Conservation (phyloP, 2,888 invertebrate species). For the Allolobophora icterica region DNA sequence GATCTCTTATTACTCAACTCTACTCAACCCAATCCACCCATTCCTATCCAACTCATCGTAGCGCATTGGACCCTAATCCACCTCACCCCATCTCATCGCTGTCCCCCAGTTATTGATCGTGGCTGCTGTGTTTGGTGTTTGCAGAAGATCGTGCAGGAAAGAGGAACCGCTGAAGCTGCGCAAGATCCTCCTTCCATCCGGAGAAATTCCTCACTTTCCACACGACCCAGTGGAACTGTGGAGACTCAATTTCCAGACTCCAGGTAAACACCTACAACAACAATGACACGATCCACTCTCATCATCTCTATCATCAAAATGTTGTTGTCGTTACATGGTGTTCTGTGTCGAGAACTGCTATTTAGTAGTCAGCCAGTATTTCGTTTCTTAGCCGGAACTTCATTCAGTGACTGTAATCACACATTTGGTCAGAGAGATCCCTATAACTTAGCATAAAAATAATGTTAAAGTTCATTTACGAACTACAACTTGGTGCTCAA, state of each 20-base stretch:
- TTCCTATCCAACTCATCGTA: background rate
- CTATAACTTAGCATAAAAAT: no score
- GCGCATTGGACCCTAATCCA: background rate
- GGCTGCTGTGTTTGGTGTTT: background rate
- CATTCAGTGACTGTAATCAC: no score
- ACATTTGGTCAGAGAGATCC: no score
- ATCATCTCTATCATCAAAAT: background rate
- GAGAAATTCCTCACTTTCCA: conserved; percentile 71
- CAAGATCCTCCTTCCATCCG: conserved; percentile 49
- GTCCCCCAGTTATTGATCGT: background rate
- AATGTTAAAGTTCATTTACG: no score
- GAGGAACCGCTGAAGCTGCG: conserved; percentile 51
- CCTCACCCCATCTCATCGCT: background rate
- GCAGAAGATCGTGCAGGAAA: conserved; percentile 13
- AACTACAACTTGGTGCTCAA: no score
- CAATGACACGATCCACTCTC: background rate
- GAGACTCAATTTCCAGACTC: conserved; percentile 92
- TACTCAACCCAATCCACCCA: no score
- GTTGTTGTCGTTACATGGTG: background rate
- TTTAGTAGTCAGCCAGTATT: no score
- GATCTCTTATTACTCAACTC: no score
- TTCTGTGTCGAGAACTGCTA: background rate
- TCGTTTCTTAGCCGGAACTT: no score
- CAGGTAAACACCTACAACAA: conserved; percentile 68
- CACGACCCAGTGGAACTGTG: conserved; percentile 96